A percentile compares a stretch with the other conserved stretches of the same genome.
These are phyloP conservation scores for Plebejus anna DNA, from an alignment of 2,888 invertebrate genomes.

Conservation along the genomic window DNA sequence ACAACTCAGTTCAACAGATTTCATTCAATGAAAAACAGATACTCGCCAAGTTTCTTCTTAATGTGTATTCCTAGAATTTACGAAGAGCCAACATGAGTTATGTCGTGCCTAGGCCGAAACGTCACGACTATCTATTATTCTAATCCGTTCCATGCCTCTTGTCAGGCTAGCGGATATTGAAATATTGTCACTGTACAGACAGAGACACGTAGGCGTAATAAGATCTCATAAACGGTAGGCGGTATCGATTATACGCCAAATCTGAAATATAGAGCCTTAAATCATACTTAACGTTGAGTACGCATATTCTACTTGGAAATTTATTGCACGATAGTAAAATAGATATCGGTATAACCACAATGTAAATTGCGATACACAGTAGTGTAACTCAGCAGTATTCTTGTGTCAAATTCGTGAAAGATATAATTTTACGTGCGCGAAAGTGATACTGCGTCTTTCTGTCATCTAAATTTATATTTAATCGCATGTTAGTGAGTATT, in stretches of 20 bases:
- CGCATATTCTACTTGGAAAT: constrained; percentile 32
- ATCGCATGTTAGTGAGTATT: not conserved
- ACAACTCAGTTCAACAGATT: not conserved
- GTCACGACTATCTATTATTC: constrained; percentile 3
- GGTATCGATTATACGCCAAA: constrained; percentile 60
- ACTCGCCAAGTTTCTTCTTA: not conserved
- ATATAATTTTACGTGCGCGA: too few relatives aligned
- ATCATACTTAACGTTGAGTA: constrained; percentile 31
- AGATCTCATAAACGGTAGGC: constrained; percentile 48
- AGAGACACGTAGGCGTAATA: constrained; percentile 39
- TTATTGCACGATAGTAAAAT: constrained; percentile 32
- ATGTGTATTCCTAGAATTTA: not conserved
- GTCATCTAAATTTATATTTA: too few relatives aligned
- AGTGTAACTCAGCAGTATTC: not conserved
- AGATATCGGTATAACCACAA: constrained; percentile 35
- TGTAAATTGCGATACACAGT: not conserved
- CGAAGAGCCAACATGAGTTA: constrained; percentile 4
- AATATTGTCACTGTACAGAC: constrained; percentile 22
- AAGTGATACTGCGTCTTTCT: too few relatives aligned
- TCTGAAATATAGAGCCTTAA: constrained; percentile 55
- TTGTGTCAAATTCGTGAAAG: too few relatives aligned
- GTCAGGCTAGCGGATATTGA: constrained; percentile 13
- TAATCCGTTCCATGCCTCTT: constrained; percentile 4
- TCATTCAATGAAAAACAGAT: not conserved
- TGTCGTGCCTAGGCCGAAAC: not conserved